Evolutionary conservation across 2,113 vertebrate genomes (phyloP).

Genomic region (Jacana jacana): DNA sequence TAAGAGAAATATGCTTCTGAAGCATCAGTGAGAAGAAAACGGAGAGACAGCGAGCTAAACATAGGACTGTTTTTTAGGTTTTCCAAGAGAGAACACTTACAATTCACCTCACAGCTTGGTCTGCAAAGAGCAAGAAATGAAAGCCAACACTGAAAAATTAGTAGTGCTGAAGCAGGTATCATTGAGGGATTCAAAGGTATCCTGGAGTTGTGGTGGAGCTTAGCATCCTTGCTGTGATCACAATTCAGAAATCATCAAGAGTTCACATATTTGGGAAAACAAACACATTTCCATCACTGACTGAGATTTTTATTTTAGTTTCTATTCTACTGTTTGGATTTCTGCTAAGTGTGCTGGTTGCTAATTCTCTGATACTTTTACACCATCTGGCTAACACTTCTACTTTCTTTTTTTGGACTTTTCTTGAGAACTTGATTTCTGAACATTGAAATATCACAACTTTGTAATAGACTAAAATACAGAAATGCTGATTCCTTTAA

Average conservation of each 20-base stretch:
- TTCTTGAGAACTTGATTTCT: conserved; percentile 15
- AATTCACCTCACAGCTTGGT: not conserved
- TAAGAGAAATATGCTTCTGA: not conserved
- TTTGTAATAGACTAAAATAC: not conserved
- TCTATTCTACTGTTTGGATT: not conserved
- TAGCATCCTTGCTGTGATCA: not conserved
- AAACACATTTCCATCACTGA: not conserved
- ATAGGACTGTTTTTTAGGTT: not conserved
- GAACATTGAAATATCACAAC: not conserved
- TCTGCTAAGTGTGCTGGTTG: conserved; percentile 12
- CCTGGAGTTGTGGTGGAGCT: not conserved
- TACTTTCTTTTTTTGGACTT: not conserved
- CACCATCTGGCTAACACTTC: not conserved
- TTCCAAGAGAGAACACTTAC: not conserved
- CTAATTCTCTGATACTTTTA: conserved; percentile 14
- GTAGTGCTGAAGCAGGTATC: not conserved
- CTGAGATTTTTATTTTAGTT: conserved; percentile 17
- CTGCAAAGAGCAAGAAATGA: not conserved
- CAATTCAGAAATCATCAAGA: not conserved
- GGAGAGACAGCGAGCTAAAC: not conserved
- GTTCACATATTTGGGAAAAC: not conserved
- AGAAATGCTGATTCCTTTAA: not conserved
- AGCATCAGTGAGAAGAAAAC: not conserved
- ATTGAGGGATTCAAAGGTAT: not conserved
- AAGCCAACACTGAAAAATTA: not conserved